phyloP scores from a whole-genome alignment of 2,888 invertebrate genomes.

The Hoplodrina ambigua region DNA sequence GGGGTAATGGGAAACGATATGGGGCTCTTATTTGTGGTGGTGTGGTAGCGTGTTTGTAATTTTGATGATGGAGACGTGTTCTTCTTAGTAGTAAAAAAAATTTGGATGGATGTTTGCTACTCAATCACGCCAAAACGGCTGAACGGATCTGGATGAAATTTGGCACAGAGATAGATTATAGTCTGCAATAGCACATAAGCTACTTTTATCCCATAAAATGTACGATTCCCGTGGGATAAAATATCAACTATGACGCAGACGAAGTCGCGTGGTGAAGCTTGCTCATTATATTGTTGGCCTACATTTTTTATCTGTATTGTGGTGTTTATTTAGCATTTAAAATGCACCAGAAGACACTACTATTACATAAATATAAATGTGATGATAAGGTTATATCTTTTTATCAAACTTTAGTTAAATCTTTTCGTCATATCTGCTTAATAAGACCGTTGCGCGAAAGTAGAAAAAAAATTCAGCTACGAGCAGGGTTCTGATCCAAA shows the following conservation, averaged over 20 bases:
- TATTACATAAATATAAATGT: background rate
- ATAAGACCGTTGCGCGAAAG: background rate
- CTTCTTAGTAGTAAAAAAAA: too few species aligned
- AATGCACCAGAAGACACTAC: slow-evolving; percentile 4
- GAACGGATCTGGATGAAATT: too few species aligned
- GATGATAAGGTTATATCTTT: background rate
- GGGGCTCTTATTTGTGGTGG: slow-evolving; percentile 51
- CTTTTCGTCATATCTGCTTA: background rate
- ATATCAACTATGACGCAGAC: too few species aligned
- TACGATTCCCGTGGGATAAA: too few species aligned
- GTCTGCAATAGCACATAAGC: too few species aligned
- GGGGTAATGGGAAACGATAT: slow-evolving; percentile 39
- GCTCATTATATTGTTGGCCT: slow-evolving; percentile 9
- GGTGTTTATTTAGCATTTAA: slow-evolving; percentile 14
- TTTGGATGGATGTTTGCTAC: too few species aligned
- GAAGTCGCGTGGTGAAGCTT: too few species aligned
- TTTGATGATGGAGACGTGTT: background rate
- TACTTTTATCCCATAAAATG: too few species aligned
- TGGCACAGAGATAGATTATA: too few species aligned
- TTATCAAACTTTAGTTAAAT: background rate
- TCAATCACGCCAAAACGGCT: too few species aligned
- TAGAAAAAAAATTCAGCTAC: background rate
- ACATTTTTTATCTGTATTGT: slow-evolving; percentile 25
- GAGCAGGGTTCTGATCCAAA: background rate
- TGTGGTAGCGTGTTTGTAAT: slow-evolving; percentile 2